Percentiles rank a stretch among this genome's conserved stretches.
Evolutionary conservation across 2,888 invertebrate species (phyloP).

Genomic region (Dinocampus coccinellae): DNA sequence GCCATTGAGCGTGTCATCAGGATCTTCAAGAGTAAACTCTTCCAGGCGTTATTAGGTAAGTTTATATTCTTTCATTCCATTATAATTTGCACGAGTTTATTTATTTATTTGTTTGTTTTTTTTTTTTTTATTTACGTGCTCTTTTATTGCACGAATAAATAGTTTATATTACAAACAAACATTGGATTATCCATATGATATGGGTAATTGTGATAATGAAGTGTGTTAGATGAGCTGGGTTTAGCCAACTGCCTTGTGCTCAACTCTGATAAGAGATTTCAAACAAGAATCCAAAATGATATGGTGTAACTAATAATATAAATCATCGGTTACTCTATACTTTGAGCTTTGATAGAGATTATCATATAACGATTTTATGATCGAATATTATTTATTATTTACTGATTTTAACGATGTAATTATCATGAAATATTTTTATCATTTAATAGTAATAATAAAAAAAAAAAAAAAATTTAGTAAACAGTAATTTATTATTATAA

Average conservation of each 20-base stretch:
- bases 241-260: not conserved
- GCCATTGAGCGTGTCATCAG: conserved; percentile 98
- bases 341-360: conserved; percentile 6
- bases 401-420: not conserved
- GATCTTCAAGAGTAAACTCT: conserved; percentile 97
- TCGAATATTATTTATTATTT: not conserved
- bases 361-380: not conserved
- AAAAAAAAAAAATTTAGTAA: too few species aligned
- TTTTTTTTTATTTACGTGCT: not conserved
- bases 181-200: not conserved
- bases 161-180: not conserved
- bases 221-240: not conserved
- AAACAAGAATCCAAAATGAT: conserved; percentile 6
- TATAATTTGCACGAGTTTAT: not conserved
- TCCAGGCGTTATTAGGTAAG: conserved; percentile 97
- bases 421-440: too few species aligned
- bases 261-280: conserved; percentile 5
- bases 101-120: too few species aligned
- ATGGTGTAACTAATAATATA: not conserved
- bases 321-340: not conserved
- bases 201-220: too few species aligned
- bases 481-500: too few species aligned
- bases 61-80: conserved; percentile 46
- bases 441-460: too few species aligned
- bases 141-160: not conserved